Base-by-base conservation (phyloP, 2,888 invertebrate genomes). In the Sussaba pulchella region DNA sequence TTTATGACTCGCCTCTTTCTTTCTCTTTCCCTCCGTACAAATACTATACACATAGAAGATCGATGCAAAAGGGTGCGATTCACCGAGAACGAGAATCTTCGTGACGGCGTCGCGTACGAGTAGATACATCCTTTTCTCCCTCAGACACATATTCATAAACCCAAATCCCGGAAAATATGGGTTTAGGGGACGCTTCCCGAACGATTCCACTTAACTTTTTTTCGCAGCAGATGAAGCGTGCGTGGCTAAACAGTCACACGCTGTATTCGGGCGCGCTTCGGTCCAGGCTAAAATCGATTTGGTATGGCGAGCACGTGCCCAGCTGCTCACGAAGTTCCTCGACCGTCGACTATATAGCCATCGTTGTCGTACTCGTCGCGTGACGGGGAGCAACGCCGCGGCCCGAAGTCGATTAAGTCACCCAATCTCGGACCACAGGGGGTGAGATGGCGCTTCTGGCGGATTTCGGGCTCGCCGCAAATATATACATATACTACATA, bases 381-480 rank as follows among this genome's bases (percentile, higher is more conserved):
- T 41, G 75, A 36, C 67, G 69, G 71, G 66, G 74, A 66, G 81
- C 81, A 47, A 66, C 50, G 78, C 69, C 66, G 75, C 52, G 43
- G 69, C 43, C 78, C 74, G 67, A 75, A 71, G 71, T 71, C 78
- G 80, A 76, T 76, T 70, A 70, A 76, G 76, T 76, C 76, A 76
- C 70, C 76, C 76, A 76, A 76, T 76, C 69, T 70, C 70, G 43
- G 47, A 61, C 43, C 19, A 26, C 26, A 43, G 43, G 69, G 45
- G n/a, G 70, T 21, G 50, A 59, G 59, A 59, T 36, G n/a, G 24
- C 45, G 43, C 50, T 59, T 43, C 17, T 52, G 39, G 45, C 61
- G 66, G 77, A 77, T 67, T 80, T 80, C n/a, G 41, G 71, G 66
- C 64, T 76, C 14, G 50, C 47, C 67, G 19, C 73, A 66, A 47